Evolutionary conservation across 1,140 invertebrate genomes (phyloP).

Genomic region (Sinonovacula constricta): DNA sequence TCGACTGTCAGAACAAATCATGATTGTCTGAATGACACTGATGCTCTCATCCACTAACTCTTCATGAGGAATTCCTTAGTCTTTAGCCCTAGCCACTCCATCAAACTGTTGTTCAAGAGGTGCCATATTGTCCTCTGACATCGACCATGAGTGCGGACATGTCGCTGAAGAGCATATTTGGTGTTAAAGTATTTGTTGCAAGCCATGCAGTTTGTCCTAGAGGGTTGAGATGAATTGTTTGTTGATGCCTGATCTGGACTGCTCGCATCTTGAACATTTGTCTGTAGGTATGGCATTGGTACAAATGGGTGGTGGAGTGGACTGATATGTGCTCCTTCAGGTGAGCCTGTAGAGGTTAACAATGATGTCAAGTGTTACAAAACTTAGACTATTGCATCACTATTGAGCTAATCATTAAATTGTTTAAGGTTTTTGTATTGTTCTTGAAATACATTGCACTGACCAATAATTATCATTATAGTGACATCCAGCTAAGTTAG

Average conservation of each 20-base stretch:
- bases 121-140: background rate
- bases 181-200: constrained; percentile 79
- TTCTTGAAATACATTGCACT: too few species aligned
- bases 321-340: constrained; percentile 72
- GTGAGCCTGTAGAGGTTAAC: constrained; percentile 64
- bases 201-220: constrained; percentile 71
- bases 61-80: background rate
- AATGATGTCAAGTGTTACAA: too few species aligned
- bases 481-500: too few species aligned
- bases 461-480: too few species aligned
- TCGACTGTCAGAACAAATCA: constrained; percentile 16
- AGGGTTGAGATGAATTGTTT: constrained; percentile 78
- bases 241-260: constrained; percentile 79
- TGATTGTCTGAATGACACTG: constrained; percentile 16
- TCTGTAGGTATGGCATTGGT: constrained; percentile 80
- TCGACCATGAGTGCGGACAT: constrained; percentile 73
- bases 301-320: constrained; percentile 78
- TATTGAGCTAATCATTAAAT: too few species aligned
- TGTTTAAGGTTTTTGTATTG: too few species aligned
- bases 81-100: background rate
- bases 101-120: background rate
- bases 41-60: constrained; percentile 7
- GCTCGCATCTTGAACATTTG: constrained; percentile 79
- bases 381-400: too few species aligned
- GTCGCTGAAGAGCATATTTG: constrained; percentile 77